Evolutionary conservation across 2,797 vertebrate species (phyloP), one percentile per base, ranked within the genome.

Genomic region (Cyclura pinguis): DNA sequence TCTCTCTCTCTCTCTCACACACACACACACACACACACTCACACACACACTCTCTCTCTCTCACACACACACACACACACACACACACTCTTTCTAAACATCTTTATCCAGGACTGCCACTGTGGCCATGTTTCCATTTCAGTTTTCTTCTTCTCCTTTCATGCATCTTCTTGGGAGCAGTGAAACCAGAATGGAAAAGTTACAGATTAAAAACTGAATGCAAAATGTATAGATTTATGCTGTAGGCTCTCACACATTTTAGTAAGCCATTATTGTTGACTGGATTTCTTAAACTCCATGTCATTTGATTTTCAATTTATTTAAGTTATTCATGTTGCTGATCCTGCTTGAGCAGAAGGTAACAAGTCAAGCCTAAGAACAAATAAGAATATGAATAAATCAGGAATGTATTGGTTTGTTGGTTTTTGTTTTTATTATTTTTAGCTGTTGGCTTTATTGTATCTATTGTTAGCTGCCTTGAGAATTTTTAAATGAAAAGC

Each of bases 191-290:
- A 18, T 32, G 80, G 67, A 73, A 32, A 90, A 5, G 27, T 47
- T 35, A 82, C 83, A 7, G 20, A 38, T 90, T 76, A 77, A 87
- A 83, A 87, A 87, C n/a, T 35, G 59, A 50, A 42, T 52, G 35
- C 1, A 62, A 52, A 59, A 20, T 42, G 2, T 32, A 69, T 29
- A 57, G n/a, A 50, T 59, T 22, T 74, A n/a, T 82, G 27, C 32
- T 77, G 47, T 22, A 69, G 35, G 18, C 55, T 59, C 20, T 47
- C 42, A 47, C 42, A 47, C 59, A 42, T 87, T 55, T n/a, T 22
- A 67, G 20, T 47, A 84, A 80, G 29, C 8, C 32, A 76, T 64
- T 82, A 38, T 10, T 83, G 29, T 81, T 73, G 57, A 85, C 52
- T 6, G 14, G 20, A 52, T 73, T 87, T 42, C 42, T 38, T 50